Base-by-base conservation (phyloP, 2,797 vertebrate species). In the Propithecus deckenii region DNA sequence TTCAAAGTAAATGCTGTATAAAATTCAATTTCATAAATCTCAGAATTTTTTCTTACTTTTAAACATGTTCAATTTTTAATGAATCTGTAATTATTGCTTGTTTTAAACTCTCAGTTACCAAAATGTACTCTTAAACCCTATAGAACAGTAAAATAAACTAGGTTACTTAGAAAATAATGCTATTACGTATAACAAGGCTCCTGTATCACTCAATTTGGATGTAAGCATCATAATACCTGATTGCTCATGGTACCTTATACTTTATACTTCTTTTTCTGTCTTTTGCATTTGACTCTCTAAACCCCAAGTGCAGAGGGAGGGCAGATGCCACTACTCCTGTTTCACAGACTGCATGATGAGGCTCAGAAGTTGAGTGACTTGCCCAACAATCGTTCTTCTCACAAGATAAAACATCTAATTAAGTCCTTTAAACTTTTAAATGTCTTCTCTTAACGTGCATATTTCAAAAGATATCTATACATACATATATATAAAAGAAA, bases 121-220 rank as follows among this genome's bases (percentile, higher is more conserved):
- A 91, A 93, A 80, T 48, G 1, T 41, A 50, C 15, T 86, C 63
- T 43, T 63, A 85, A 86, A 55, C 11, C 7, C 38, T 28, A 67
- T 4, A 85, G 52, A 87, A 28, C 17, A 95, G 91, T 90, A 81
- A 89, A 87, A 10, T 61, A 75, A 95, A 92, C 55, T 63, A 61
- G 25, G 11, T 94, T 67, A 91, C 50, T 90, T 67, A 85, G 67
- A 57, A 96, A 95, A 93, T 86, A 92, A 89, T 23, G 43, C 35
- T 83, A 90, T 35, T 50, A 85, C 5, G 6, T 90, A 2, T 86
- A 52, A 69, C 12, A 85, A 86, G 46, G 91, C 22, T 67, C 81
- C 3, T 6, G 2, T 72, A 41, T 91, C 41, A 48, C 46, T 22
- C 72, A 25, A 84, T 90, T 25, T 93, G 25, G 28, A 52, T 2